These are phyloP conservation scores for Lepidotrigona ventralis DNA, from an alignment of 1,140 invertebrate genomes.

Conservation along the genomic window DNA sequence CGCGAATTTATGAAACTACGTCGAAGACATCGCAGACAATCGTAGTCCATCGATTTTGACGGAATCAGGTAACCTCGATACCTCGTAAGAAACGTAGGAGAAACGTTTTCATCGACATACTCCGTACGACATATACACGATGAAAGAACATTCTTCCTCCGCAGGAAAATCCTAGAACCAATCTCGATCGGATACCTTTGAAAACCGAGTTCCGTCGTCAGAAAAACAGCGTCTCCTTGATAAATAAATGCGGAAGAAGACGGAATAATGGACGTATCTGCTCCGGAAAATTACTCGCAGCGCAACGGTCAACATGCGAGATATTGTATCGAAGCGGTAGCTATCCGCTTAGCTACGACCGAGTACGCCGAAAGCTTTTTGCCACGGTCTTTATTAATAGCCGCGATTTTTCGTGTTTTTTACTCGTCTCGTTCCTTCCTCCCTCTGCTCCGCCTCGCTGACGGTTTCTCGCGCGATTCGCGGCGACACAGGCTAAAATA, in stretches of 20 bases:
- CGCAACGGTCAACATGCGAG: slow-evolving; percentile 7
- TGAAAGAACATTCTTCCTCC: neutral
- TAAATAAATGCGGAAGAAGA: slow-evolving; percentile 22
- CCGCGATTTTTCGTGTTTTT: slow-evolving; percentile 63
- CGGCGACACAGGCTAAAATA: slow-evolving; percentile 51
- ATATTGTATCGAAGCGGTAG: slow-evolving; percentile 21
- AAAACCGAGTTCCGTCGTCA: neutral
- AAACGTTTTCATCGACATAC: neutral
- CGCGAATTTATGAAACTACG: no score
- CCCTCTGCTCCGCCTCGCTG: neutral
- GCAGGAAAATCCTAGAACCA: neutral
- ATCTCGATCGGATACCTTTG: neutral
- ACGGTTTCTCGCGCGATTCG: neutral
- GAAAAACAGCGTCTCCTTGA: neutral
- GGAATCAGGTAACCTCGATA: no score
- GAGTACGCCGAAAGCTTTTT: slow-evolving; percentile 58
- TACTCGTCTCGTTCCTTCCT: slow-evolving; percentile 10
- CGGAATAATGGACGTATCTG: neutral
- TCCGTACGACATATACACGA: neutral
- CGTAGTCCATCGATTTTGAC: no score
- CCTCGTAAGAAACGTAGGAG: neutral
- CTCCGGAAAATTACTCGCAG: slow-evolving; percentile 1
- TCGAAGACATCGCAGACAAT: no score
- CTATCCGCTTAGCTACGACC: slow-evolving; percentile 44
- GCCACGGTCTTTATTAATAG: slow-evolving; percentile 64